These are phyloP conservation scores for Vulpes ferrilata DNA, from an alignment of 2,113 vertebrate genomes.

Conservation along the genomic window DNA sequence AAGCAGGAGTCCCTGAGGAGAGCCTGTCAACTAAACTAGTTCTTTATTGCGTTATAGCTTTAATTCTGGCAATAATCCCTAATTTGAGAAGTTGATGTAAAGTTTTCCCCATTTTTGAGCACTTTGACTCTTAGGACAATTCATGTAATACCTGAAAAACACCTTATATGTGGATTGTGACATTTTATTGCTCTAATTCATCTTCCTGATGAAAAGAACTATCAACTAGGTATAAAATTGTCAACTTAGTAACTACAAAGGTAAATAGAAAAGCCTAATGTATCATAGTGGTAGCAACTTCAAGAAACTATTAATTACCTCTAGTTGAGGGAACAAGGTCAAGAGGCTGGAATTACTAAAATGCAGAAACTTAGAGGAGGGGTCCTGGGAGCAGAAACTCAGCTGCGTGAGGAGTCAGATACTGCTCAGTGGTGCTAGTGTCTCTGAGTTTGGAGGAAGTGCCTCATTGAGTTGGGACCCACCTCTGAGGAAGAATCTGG, in stretches of 20 bases:
- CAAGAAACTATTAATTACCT: background rate
- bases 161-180: background rate
- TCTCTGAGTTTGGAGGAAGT: background rate
- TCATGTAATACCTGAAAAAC: background rate
- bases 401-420: background rate
- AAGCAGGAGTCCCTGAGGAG: background rate
- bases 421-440: background rate
- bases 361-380: background rate
- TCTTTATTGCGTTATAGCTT: background rate
- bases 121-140: background rate
- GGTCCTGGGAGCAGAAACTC: background rate
- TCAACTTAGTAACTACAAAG: background rate
- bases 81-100: background rate
- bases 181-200: background rate
- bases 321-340: background rate
- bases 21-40: background rate
- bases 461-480: background rate
- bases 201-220: background rate
- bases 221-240: background rate
- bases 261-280: background rate
- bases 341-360: background rate
- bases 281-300: background rate
- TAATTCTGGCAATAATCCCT: background rate
- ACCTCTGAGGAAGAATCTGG: background rate
- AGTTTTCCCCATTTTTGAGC: background rate